phyloP scores from a whole-genome alignment of 2,888 invertebrate species.

The Leucophenga maculata region DNA sequence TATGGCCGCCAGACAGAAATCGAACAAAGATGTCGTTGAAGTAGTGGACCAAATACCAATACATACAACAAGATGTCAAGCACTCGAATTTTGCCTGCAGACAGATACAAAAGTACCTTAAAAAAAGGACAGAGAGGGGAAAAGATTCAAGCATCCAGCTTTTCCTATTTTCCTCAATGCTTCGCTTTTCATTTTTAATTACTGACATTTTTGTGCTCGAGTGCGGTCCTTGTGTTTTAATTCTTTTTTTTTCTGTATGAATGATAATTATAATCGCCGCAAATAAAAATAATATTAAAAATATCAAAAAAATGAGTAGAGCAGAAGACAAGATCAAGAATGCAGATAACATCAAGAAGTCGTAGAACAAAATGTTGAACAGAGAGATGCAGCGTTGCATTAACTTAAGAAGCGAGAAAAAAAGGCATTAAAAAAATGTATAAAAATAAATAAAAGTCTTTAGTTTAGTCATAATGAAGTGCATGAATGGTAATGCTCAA shows the following conservation, averaged over 20 bases:
- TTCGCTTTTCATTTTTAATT: slow-evolving; percentile 39
- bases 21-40: no score
- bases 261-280: slow-evolving; percentile 37
- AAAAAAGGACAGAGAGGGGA: background rate
- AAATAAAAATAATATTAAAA: slow-evolving; percentile 5
- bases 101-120: background rate
- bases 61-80: slow-evolving; percentile 13
- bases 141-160: background rate
- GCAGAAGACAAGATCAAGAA: slow-evolving; percentile 4
- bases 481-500: background rate
- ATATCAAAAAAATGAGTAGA: slow-evolving; percentile 24
- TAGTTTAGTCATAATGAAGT: background rate
- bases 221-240: slow-evolving; percentile 23
- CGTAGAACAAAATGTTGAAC: background rate
- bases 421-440: background rate
- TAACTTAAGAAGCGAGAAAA: background rate
- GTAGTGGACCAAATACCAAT: background rate
- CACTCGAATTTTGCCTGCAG: slow-evolving; percentile 15
- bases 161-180: background rate
- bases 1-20: slow-evolving; percentile 14
- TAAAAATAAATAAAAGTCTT: background rate
- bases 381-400: background rate
- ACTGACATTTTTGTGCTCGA: slow-evolving; percentile 38
- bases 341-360: slow-evolving; percentile 9
- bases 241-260: slow-evolving; percentile 20